phyloP scores from a whole-genome alignment of 1,140 invertebrate species.

The Cydia strobilella region DNA sequence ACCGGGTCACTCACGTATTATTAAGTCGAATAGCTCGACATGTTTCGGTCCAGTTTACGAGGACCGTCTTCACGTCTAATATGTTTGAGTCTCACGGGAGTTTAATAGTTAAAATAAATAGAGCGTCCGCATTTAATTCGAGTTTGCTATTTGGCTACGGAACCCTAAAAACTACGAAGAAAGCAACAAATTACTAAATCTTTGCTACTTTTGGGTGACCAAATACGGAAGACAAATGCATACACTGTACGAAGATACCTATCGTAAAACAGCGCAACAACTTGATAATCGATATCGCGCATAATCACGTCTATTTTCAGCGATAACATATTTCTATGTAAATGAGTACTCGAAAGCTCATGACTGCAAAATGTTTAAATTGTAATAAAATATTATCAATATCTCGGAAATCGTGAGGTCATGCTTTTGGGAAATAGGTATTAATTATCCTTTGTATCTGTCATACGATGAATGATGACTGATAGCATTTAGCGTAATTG shows the following conservation, averaged over 20 bases:
- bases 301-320: neutral
- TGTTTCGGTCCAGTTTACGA: too few species aligned
- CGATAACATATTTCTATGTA: slow-evolving; percentile 25
- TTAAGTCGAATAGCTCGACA: too few species aligned
- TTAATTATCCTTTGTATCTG: neutral
- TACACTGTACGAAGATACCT: neutral
- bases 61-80: too few species aligned
- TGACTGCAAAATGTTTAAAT: slow-evolving; percentile 14
- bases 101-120: too few species aligned
- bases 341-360: neutral
- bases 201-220: neutral
- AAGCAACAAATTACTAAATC: neutral
- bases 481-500: neutral
- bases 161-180: neutral
- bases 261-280: slow-evolving; percentile 8
- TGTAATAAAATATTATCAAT: neutral
- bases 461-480: slow-evolving; percentile 9
- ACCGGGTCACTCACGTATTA: too few species aligned
- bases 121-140: too few species aligned
- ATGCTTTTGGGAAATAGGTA: slow-evolving; percentile 21
- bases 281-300: slow-evolving; percentile 16
- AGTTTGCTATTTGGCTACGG: too few species aligned
- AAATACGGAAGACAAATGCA: neutral
- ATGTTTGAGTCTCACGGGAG: too few species aligned
- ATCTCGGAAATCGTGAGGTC: slow-evolving; percentile 24